Conservation (phyloP, 2,797 vertebrate species). For the Selene dorsalis region DNA sequence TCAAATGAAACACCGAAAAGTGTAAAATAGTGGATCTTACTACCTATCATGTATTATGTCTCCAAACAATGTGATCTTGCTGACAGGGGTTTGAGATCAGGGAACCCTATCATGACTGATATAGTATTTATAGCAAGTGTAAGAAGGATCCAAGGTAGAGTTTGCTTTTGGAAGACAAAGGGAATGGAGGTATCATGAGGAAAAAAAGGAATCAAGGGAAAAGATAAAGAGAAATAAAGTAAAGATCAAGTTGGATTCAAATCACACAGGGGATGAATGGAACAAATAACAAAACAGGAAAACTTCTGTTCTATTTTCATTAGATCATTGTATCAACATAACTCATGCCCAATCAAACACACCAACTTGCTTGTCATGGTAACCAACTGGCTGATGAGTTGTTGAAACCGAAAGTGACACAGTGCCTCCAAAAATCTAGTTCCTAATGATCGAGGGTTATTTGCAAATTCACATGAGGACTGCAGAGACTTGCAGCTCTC, state of each 20-base stretch:
- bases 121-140: not conserved
- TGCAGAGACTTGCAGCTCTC: constrained; percentile 37
- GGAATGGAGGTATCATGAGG: not conserved
- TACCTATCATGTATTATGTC: no score
- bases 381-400: constrained; percentile 40
- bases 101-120: not conserved
- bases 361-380: constrained; percentile 23
- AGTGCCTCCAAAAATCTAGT: constrained; percentile 27
- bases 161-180: not conserved
- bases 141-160: not conserved
- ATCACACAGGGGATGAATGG: not conserved
- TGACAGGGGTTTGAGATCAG: no score
- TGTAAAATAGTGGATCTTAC: no score
- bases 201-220: not conserved
- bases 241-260: not conserved
- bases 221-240: not conserved
- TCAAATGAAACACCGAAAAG: no score
- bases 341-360: not conserved
- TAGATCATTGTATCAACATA: not conserved
- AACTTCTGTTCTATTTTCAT: not conserved
- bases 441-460: constrained; percentile 56
- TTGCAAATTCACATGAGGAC: constrained; percentile 49
- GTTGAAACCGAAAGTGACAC: constrained; percentile 45
- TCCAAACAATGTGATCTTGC: no score
- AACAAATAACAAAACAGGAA: not conserved